phyloP scores from a whole-genome alignment of 1,140 invertebrate species.

The Diabrotica virgifera region DNA sequence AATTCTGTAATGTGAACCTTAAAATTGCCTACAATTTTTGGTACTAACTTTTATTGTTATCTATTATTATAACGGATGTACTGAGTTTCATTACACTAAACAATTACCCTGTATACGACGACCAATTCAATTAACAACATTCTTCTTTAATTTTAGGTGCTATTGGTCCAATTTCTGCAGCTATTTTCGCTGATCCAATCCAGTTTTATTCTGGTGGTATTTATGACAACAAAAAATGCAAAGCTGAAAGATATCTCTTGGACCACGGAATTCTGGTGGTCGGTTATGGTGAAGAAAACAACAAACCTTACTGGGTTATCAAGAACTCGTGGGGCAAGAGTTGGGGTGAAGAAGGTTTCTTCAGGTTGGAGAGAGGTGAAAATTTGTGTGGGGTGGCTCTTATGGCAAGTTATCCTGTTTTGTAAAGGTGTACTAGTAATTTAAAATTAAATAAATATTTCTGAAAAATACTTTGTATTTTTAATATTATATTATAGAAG shows the following conservation, averaged over 20 bases:
- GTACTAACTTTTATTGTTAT: no score
- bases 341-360: slow-evolving; percentile 71
- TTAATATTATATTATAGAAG: no score
- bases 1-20: no score
- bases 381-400: slow-evolving; percentile 67
- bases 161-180: slow-evolving; percentile 65
- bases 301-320: slow-evolving; percentile 68
- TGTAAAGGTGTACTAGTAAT: background rate
- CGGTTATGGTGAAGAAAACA: slow-evolving; percentile 66
- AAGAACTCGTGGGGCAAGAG: slow-evolving; percentile 68
- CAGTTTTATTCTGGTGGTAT: slow-evolving; percentile 68
- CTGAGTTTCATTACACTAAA: no score
- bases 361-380: slow-evolving; percentile 60
- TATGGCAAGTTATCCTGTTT: slow-evolving; percentile 51
- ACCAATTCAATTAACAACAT: no score
- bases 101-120: no score
- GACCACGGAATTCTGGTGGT: slow-evolving; percentile 80
- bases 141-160: slow-evolving; percentile 39
- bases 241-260: slow-evolving; percentile 44
- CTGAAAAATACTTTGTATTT: no score
- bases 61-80: no score
- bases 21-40: no score
- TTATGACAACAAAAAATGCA: slow-evolving; percentile 61
- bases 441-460: background rate
- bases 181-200: slow-evolving; percentile 77